These are phyloP conservation scores for Hyperopisus bebe DNA, from an alignment of 2,113 vertebrate species.

Conservation along the genomic window DNA sequence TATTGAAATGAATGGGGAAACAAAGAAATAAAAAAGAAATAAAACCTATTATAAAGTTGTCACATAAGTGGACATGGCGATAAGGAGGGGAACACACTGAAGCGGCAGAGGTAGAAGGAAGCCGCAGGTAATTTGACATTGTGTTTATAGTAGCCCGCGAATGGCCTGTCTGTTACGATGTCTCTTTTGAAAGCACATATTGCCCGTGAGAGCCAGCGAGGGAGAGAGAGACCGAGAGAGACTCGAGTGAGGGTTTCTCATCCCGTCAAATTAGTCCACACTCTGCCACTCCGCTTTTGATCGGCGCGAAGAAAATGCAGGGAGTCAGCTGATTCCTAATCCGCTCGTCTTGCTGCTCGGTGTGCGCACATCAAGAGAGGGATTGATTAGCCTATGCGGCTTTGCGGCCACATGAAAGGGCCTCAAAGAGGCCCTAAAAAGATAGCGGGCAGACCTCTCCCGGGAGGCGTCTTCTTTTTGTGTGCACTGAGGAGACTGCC, in stretches of 20 bases:
- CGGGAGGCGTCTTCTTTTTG: background rate
- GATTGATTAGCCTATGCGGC: conserved; percentile 23
- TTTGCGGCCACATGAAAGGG: background rate
- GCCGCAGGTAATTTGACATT: background rate
- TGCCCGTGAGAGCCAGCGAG: background rate
- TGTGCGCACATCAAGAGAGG: conserved; percentile 20
- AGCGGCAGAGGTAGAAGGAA: background rate
- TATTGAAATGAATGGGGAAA: background rate
- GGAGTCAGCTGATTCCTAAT: conserved; percentile 30
- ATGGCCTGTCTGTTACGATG: background rate
- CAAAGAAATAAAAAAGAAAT: background rate
- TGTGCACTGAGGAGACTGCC: background rate
- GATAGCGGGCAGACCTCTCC: background rate
- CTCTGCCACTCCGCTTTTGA: conserved; percentile 14
- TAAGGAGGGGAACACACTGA: background rate
- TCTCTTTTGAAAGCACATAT: background rate
- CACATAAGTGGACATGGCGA: background rate
- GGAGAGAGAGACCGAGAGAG: background rate
- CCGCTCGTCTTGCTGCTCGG: background rate
- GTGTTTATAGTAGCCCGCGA: background rate
- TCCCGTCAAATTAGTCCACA: conserved; percentile 21
- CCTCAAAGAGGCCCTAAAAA: background rate
- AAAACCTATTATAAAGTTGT: background rate
- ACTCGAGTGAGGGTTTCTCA: background rate
- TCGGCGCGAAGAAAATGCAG: background rate